Conservation (phyloP, 2,888 invertebrate genomes). For the Epirrhoe alternata region DNA sequence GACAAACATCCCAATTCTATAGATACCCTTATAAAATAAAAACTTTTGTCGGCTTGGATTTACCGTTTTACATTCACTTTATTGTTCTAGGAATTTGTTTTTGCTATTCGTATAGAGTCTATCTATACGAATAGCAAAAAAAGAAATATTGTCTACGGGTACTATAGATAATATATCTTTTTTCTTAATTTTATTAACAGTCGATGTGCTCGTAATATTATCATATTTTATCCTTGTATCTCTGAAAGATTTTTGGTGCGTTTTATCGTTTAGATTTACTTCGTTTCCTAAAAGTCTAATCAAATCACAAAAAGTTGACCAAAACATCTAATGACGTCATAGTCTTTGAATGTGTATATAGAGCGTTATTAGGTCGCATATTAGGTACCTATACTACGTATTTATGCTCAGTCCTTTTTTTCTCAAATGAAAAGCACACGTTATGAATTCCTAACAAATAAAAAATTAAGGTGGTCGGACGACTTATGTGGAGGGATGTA, state of each 20-base stretch:
- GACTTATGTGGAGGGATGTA: no score
- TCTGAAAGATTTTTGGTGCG: background rate
- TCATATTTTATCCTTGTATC: background rate
- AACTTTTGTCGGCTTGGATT: conserved; percentile 47
- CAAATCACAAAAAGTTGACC: background rate
- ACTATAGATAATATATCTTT: background rate
- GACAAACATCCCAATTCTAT: conserved; percentile 62
- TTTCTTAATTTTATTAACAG: background rate
- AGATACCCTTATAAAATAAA: conserved; percentile 55
- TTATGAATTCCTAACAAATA: conserved; percentile 30
- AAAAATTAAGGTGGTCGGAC: no score
- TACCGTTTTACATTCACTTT: conserved; percentile 44
- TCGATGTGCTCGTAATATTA: background rate
- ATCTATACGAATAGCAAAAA: no score
- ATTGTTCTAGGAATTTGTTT: conserved; percentile 37
- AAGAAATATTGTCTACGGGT: no score
- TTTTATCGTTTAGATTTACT: background rate
- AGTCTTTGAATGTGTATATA: no score
- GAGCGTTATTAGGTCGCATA: no score
- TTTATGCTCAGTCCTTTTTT: background rate
- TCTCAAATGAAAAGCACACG: conserved; percentile 11
- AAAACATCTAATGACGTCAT: background rate
- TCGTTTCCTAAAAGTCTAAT: background rate
- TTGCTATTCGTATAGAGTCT: conserved; percentile 5
- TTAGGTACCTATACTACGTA: no score